Conservation (phyloP, 1,140 invertebrate genomes). For the Drosophila yakuba region DNA sequence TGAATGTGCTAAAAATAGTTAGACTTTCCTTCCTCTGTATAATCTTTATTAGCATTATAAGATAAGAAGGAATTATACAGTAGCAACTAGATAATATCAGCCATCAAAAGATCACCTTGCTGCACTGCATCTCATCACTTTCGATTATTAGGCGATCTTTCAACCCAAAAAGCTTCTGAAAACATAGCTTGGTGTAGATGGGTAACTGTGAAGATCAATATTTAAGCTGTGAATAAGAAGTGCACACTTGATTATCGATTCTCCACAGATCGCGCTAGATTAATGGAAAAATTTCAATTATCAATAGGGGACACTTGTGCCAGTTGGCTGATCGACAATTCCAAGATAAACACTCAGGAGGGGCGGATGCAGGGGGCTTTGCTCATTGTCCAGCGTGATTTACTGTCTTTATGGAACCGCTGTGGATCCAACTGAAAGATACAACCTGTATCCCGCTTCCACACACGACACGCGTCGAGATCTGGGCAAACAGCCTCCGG, state of each 20-base stretch:
- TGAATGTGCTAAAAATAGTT: conserved; percentile 5
- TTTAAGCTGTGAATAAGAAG: conserved; percentile 49
- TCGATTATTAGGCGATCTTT: conserved; percentile 28
- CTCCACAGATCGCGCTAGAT: conserved; percentile 39
- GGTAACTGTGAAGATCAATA: conserved; percentile 56
- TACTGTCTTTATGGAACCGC: conserved; percentile 38
- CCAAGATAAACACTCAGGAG: conserved; percentile 29
- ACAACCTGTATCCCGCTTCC: conserved; percentile 68
- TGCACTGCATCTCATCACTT: conserved; percentile 23
- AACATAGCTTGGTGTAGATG: conserved; percentile 18
- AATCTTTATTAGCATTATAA: neutral
- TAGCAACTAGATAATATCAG: neutral
- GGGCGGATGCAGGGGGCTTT: conserved; percentile 2
- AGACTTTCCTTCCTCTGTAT: conserved; percentile 12
- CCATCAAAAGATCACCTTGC: neutral
- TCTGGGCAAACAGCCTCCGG: conserved; percentile 52
- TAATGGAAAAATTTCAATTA: conserved; percentile 69
- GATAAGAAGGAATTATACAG: conserved; percentile 22
- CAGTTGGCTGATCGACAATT: conserved; percentile 49
- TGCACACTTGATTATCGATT: conserved; percentile 36
- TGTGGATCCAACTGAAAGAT: conserved; percentile 69
- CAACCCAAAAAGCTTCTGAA: conserved; percentile 1
- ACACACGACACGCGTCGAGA: conserved; percentile 56
- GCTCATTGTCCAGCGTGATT: conserved; percentile 35
- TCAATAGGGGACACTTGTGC: conserved; percentile 65